phyloP scores from a whole-genome alignment of 2,113 vertebrate species.

The Eonycteris spelaea region DNA sequence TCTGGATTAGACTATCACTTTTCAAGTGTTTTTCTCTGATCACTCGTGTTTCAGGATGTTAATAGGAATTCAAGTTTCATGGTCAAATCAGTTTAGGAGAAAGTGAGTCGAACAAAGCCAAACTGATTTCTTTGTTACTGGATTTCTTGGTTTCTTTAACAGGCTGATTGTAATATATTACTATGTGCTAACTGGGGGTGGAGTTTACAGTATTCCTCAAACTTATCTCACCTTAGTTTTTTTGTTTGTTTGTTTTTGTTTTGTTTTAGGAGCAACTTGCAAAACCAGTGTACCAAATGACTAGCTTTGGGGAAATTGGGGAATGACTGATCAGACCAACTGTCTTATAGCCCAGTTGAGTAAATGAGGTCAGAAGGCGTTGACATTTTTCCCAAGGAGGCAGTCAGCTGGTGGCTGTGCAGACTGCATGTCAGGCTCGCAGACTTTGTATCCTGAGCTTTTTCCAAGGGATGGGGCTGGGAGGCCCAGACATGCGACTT shows the following conservation, averaged over 20 bases:
- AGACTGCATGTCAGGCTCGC: neutral
- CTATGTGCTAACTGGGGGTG: neutral
- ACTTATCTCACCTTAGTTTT: neutral
- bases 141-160: neutral
- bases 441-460: neutral
- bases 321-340: neutral
- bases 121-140: neutral
- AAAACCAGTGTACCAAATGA: neutral
- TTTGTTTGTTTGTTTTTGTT: neutral
- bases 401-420: neutral
- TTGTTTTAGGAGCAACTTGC: neutral
- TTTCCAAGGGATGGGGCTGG: neutral
- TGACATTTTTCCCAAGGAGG: neutral
- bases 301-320: neutral
- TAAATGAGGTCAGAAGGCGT: neutral
- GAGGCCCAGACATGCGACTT: neutral
- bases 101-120: neutral
- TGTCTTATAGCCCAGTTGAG: neutral
- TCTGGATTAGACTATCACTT: neutral
- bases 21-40: neutral
- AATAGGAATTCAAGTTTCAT: neutral
- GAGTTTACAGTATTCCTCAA: neutral
- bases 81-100: neutral
- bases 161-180: neutral
- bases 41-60: neutral